Conservation (phyloP, 2,888 invertebrate genomes). For the Drosophila cognata region DNA sequence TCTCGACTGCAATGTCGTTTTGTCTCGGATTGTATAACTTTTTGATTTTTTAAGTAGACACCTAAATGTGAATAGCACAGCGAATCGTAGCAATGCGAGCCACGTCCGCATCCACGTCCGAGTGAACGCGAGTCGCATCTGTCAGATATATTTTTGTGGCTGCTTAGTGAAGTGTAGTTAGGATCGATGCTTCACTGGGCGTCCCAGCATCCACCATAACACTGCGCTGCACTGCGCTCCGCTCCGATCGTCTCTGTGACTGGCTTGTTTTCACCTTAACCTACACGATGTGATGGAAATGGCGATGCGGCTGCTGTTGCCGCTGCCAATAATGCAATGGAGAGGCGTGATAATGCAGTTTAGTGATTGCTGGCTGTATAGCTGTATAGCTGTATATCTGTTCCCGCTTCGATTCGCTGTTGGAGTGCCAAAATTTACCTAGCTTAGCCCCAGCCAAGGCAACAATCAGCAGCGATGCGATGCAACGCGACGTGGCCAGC, state of each 20-base stretch:
- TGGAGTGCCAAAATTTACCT: slow-evolving; percentile 62
- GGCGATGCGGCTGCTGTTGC: slow-evolving; percentile 46
- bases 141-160: slow-evolving; percentile 78
- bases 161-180: slow-evolving; percentile 79
- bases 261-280: slow-evolving; percentile 77
- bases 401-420: slow-evolving; percentile 27
- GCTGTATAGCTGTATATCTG: background rate
- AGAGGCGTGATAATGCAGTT: slow-evolving; percentile 81
- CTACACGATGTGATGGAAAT: slow-evolving; percentile 62
- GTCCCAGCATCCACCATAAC: slow-evolving; percentile 11
- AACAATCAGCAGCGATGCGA: slow-evolving; percentile 39
- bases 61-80: slow-evolving; percentile 80
- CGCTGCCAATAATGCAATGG: slow-evolving; percentile 79
- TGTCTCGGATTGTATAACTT: slow-evolving; percentile 74
- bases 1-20: slow-evolving; percentile 58
- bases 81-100: slow-evolving; percentile 74
- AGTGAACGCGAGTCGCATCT: slow-evolving; percentile 75
- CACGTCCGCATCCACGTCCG: slow-evolving; percentile 48
- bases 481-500: slow-evolving; percentile 56
- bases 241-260: slow-evolving; percentile 18
- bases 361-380: slow-evolving; percentile 70
- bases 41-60: slow-evolving; percentile 80
- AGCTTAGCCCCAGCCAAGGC: slow-evolving; percentile 30
- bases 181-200: slow-evolving; percentile 69
- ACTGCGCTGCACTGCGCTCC: background rate